Percentiles rank a stretch among this genome's conserved stretches.
Conservation (phyloP, 2,797 vertebrate species). For the Nannoperca obscura region DNA sequence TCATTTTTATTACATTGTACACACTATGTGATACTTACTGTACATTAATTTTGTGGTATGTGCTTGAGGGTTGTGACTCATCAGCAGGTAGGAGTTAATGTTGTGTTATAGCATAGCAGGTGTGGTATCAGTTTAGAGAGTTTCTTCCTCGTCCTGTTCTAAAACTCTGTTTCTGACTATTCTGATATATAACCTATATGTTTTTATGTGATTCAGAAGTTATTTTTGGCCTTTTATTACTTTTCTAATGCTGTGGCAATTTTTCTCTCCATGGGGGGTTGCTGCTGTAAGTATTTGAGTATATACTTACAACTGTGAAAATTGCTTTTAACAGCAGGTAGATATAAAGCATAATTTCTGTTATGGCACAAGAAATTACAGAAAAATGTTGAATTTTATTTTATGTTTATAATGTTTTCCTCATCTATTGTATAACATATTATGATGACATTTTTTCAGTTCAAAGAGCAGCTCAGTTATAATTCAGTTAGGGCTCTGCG, state of each 20-base stretch:
- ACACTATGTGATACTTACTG: slow-evolving; percentile 28
- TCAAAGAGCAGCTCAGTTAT: slow-evolving; percentile 16
- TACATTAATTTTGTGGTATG: slow-evolving; percentile 38
- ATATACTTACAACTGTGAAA: background rate
- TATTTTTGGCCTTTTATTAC: background rate
- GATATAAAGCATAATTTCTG: background rate
- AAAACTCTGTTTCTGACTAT: slow-evolving; percentile 7
- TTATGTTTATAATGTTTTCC: background rate
- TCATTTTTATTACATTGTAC: slow-evolving; percentile 61
- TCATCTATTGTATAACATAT: background rate
- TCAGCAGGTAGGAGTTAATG: slow-evolving; percentile 62
- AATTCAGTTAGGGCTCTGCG: slow-evolving; percentile 23
- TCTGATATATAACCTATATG: background rate
- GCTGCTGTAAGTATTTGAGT: background rate
- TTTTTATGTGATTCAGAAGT: background rate
- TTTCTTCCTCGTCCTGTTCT: slow-evolving; percentile 17
- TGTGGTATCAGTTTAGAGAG: slow-evolving; percentile 37
- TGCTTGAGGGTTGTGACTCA: slow-evolving; percentile 66
- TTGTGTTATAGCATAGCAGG: slow-evolving; percentile 56
- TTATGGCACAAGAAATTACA: background rate
- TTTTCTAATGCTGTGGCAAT: background rate
- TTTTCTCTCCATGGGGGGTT: background rate
- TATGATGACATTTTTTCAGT: slow-evolving; percentile 11
- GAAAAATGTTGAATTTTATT: background rate
- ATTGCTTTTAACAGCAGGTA: slow-evolving; percentile 6